Percentiles rank a stretch among this genome's conserved stretches.
These are phyloP conservation scores for Ailuropoda melanoleuca DNA, from an alignment of 2,113 vertebrate genomes.

Conservation along the genomic window DNA sequence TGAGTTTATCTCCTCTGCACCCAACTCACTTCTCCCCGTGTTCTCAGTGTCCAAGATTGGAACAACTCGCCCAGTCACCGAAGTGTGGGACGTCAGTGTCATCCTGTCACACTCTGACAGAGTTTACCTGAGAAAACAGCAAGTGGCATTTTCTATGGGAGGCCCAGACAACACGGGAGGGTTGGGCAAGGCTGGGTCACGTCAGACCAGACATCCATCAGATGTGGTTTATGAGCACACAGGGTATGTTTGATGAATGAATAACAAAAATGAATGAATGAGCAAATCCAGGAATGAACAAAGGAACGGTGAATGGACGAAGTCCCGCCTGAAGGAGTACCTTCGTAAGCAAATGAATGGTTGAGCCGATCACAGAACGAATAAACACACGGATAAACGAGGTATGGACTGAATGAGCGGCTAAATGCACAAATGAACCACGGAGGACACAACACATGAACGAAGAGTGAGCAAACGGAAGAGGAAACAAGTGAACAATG, in stretches of 20 bases:
- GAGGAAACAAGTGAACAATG: neutral
- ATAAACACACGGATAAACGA: neutral
- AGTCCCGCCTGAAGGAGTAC: neutral
- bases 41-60: neutral
- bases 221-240: neutral
- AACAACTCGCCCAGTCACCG: neutral
- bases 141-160: neutral
- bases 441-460: neutral
- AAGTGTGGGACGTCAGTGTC: neutral
- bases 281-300: neutral
- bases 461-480: neutral
- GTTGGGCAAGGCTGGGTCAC: neutral
- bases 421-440: neutral
- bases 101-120: neutral
- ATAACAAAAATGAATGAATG: neutral
- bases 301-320: neutral
- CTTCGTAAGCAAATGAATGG: neutral
- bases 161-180: neutral
- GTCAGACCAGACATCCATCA: neutral
- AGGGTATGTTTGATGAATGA: neutral
- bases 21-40: neutral
- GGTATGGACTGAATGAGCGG: neutral
- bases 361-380: neutral
- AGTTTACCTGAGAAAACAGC: neutral
- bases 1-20: neutral